A percentile compares a stretch with the other conserved stretches of the same genome.
Evolutionary conservation across 2,797 vertebrate species (phyloP).

Genomic region (Ctenopoma multispine): DNA sequence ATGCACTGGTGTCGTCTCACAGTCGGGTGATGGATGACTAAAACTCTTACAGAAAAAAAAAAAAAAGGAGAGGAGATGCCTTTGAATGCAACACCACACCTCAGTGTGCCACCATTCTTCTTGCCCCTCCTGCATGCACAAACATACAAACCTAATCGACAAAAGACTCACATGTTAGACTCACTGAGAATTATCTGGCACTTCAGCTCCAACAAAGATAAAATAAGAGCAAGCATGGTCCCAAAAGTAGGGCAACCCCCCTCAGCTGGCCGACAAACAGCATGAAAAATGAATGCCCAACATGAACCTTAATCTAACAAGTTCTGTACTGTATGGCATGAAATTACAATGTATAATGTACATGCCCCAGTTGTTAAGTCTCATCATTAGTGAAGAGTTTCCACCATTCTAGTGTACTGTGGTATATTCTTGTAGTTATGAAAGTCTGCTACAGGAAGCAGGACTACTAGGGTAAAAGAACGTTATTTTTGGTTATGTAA

Average conservation of each 20-base stretch:
- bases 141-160: background rate
- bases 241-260: constrained; percentile 35
- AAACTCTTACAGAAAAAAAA: constrained; percentile 25
- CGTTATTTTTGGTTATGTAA: background rate
- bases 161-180: background rate
- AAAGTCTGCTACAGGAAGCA: background rate
- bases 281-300: constrained; percentile 7
- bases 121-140: constrained; percentile 11
- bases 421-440: background rate
- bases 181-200: background rate
- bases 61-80: constrained; percentile 29
- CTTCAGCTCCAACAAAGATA: background rate
- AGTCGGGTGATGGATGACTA: constrained; percentile 49
- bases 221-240: background rate
- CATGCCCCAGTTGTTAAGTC: background rate
- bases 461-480: too few species aligned
- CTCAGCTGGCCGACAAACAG: background rate
- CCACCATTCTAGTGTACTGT: background rate
- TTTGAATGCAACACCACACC: constrained; percentile 20
- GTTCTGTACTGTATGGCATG: background rate
- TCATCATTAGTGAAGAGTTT: background rate
- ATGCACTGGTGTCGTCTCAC: constrained; percentile 31
- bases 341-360: background rate
- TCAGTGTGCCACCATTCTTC: constrained; percentile 20
- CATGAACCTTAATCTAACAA: background rate